These are phyloP conservation scores for Oscheius sp. DNA, from an alignment of 1,140 invertebrate genomes.

Conservation along the genomic window DNA sequence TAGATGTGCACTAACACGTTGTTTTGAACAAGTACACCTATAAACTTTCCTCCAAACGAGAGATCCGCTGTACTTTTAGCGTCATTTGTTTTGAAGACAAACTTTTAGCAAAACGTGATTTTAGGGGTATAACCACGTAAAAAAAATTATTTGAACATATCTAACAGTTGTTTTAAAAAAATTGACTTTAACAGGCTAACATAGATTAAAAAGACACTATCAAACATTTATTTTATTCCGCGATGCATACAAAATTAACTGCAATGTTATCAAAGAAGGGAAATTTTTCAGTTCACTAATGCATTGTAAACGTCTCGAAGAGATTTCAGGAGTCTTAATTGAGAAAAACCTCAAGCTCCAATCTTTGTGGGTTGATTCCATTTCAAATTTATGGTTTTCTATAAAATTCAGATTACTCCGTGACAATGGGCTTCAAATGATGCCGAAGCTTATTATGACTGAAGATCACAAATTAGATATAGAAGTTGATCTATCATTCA, in stretches of 20 bases:
- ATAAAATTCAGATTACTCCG: slow-evolving; percentile 4
- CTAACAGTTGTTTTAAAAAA: too few relatives aligned
- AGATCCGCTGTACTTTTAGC: too few relatives aligned
- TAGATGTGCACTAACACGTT: too few relatives aligned
- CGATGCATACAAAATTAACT: neutral
- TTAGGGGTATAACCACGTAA: too few relatives aligned
- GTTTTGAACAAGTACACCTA: too few relatives aligned
- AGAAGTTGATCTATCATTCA: slow-evolving; percentile 32
- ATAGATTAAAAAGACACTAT: too few relatives aligned
- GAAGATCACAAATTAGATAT: slow-evolving; percentile 17
- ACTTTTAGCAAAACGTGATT: too few relatives aligned
- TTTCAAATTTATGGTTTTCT: neutral
- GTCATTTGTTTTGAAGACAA: too few relatives aligned
- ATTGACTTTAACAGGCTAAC: too few relatives aligned
- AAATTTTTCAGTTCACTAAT: slow-evolving; percentile 1
- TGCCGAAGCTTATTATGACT: slow-evolving; percentile 27
- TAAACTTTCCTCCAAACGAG: too few relatives aligned
- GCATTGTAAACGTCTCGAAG: neutral
- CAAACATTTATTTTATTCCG: neutral
- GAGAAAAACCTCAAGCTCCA: slow-evolving; percentile 14
- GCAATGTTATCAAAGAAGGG: neutral
- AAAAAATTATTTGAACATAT: too few relatives aligned
- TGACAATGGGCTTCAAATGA: slow-evolving; percentile 21
- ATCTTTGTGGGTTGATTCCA: slow-evolving; percentile 7
- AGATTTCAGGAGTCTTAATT: slow-evolving; percentile 19